A percentile compares a stretch with the other conserved stretches of the same genome.
Conservation (phyloP, 2,888 invertebrate species). For the Oscheius sp. region DNA sequence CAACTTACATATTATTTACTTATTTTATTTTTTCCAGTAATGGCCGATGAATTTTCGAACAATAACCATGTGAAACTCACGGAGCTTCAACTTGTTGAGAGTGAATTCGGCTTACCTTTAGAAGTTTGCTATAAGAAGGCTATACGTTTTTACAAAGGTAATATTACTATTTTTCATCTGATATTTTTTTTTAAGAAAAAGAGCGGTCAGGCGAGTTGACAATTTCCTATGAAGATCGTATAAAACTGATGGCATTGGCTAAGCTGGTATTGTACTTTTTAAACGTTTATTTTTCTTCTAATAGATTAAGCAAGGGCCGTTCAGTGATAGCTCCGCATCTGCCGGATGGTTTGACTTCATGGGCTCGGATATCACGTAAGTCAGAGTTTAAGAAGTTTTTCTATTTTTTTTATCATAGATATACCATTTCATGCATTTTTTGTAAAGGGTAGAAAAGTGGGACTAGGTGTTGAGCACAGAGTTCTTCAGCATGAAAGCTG, state of each 20-base stretch:
- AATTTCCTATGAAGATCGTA: slow-evolving; percentile 61
- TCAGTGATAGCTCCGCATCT: slow-evolving; percentile 50
- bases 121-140: slow-evolving; percentile 88
- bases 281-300: slow-evolving; percentile 1
- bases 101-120: slow-evolving; percentile 72
- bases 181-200: slow-evolving; percentile 52
- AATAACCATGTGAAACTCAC: slow-evolving; percentile 48
- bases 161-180: background rate
- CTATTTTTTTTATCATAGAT: too few species aligned
- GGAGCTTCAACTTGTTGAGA: slow-evolving; percentile 50
- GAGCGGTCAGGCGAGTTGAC: slow-evolving; percentile 56
- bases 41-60: slow-evolving; percentile 20
- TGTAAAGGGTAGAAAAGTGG: too few species aligned
- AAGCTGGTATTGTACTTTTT: slow-evolving; percentile 55
- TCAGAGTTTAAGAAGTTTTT: background rate
- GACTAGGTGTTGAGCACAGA: too few species aligned
- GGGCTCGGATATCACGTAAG: slow-evolving; percentile 66
- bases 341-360: slow-evolving; percentile 66
- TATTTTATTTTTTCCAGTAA: slow-evolving; percentile 1
- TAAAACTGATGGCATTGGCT: slow-evolving; percentile 61
- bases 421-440: too few species aligned
- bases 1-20: background rate
- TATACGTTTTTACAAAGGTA: slow-evolving; percentile 91
- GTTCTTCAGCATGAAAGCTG: too few species aligned
- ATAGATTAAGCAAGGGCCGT: slow-evolving; percentile 54